Percentiles rank a stretch among this genome's conserved stretches.
phyloP scores from a whole-genome alignment of 1,140 invertebrate genomes.

The Campodea augens region DNA sequence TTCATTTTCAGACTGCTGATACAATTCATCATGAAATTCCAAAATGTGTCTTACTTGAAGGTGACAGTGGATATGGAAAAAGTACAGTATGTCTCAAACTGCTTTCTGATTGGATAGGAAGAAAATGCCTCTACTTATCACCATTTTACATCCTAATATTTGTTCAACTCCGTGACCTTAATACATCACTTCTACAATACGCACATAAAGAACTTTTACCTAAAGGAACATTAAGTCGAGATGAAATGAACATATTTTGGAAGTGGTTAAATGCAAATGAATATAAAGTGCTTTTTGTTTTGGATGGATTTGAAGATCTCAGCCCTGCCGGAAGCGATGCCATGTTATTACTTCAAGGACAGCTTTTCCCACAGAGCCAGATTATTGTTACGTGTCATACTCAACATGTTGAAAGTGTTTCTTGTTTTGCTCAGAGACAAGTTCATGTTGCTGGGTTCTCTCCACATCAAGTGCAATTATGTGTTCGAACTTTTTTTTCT shows the following conservation, averaged over 20 bases:
- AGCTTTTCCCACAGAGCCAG: slow-evolving; percentile 31
- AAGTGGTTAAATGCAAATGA: slow-evolving; percentile 26
- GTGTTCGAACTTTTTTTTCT: no score
- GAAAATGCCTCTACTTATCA: not conserved
- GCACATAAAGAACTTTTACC: slow-evolving; percentile 28
- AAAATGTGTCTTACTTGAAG: slow-evolving; percentile 28
- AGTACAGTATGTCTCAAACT: slow-evolving; percentile 29
- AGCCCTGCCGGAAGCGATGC: slow-evolving; percentile 26
- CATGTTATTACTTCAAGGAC: slow-evolving; percentile 29
- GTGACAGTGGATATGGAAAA: slow-evolving; percentile 30
- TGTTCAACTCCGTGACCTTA: slow-evolving; percentile 30
- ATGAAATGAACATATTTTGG: slow-evolving; percentile 19
- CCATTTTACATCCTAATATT: slow-evolving; percentile 23
- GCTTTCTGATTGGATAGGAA: slow-evolving; percentile 29
- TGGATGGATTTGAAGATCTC: slow-evolving; percentile 29
- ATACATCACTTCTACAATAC: slow-evolving; percentile 24
- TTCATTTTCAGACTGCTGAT: slow-evolving; percentile 23
- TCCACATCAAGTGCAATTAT: no score
- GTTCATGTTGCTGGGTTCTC: no score
- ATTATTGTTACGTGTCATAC: slow-evolving; percentile 33
- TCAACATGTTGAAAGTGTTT: no score
- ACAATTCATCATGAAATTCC: slow-evolving; percentile 26
- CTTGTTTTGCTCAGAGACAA: no score
- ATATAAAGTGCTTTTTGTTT: slow-evolving; percentile 29
- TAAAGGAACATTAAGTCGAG: slow-evolving; percentile 19